Conservation (phyloP, 2,797 vertebrate species). For the Molossus molossus region DNA sequence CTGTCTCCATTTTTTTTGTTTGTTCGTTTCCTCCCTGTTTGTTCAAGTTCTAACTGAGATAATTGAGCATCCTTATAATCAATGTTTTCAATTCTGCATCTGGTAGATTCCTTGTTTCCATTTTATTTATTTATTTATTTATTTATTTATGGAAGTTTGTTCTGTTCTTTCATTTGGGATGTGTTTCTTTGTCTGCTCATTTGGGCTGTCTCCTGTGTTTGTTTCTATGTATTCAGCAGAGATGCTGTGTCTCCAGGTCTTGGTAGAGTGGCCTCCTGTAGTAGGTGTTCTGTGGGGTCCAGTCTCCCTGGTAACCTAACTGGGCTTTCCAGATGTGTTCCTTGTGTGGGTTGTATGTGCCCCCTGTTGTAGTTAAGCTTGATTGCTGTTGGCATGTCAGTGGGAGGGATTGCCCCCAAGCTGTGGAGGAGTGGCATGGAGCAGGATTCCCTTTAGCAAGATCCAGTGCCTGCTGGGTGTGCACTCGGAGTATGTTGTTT, state of each 20-base stretch:
- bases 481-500: not conserved
- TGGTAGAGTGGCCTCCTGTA: not conserved
- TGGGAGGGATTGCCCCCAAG: not conserved
- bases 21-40: not conserved
- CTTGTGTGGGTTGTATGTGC: not conserved
- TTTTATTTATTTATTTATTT: not conserved
- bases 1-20: not conserved
- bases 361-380: not conserved
- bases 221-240: not conserved
- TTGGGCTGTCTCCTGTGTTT: not conserved
- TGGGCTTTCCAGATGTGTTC: not conserved
- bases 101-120: not conserved
- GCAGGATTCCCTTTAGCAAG: not conserved
- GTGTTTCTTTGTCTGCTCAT: not conserved
- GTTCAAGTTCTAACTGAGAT: not conserved
- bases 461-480: not conserved
- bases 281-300: not conserved
- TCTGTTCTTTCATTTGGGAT: not conserved
- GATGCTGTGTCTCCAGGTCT: not conserved
- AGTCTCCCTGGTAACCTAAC: not conserved
- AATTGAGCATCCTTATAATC: not conserved
- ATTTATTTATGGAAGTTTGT: not conserved
- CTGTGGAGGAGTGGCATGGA: not conserved
- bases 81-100: not conserved
- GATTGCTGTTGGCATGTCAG: not conserved